These are phyloP conservation scores for Rhea americana DNA, from an alignment of 2,113 vertebrate genomes.

Conservation along the genomic window DNA sequence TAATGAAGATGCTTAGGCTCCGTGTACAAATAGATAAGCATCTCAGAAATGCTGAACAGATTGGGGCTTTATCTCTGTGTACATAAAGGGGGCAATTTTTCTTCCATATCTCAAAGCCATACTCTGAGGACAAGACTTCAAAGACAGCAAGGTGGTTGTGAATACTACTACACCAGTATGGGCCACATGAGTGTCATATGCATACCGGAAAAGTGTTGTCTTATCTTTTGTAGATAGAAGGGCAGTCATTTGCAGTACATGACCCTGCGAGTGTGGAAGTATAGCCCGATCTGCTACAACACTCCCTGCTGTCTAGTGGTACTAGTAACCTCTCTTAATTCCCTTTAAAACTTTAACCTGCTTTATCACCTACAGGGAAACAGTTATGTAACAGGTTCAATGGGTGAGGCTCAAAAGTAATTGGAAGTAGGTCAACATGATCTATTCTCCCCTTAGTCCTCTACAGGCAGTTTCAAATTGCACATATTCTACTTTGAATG, in stretches of 20 bases:
- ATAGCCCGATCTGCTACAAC: background rate
- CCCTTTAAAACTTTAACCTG: slow-evolving; percentile 18
- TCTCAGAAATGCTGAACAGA: background rate
- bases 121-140: background rate
- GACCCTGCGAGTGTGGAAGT: background rate
- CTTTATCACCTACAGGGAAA: slow-evolving; percentile 21
- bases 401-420: background rate
- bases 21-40: background rate
- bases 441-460: background rate
- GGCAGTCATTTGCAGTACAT: background rate
- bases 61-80: background rate
- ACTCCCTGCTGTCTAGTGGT: background rate
- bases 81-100: background rate
- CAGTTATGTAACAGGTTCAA: background rate
- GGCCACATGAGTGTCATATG: background rate
- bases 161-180: background rate
- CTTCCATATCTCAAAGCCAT: background rate
- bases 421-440: background rate
- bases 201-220: background rate
- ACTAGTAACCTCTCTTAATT: background rate
- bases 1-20: background rate
- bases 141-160: background rate
- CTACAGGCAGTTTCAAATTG: background rate
- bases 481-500: background rate
- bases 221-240: background rate